Base-by-base conservation (phyloP, 2,113 vertebrate genomes). In the Carassius carassius region DNA sequence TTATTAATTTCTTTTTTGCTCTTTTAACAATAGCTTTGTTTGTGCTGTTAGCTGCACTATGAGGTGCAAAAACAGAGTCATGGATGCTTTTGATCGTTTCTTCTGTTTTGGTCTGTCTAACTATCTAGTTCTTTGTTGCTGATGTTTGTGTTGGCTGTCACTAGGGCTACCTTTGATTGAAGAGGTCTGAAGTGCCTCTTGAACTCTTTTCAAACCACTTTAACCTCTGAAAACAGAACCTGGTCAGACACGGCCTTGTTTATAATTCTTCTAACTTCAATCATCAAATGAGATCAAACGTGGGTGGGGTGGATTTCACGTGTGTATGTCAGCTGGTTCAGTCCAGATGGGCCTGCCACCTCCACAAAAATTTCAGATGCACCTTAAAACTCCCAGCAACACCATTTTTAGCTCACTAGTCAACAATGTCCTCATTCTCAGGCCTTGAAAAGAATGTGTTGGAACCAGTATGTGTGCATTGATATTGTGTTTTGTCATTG, bases 391-490 rank as follows among this genome's bases (percentile, higher is more conserved):
- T 17, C 25, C 44, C 29, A 54, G 47, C 35, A 25, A 17, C 19
- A 29, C 2, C 44, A 49, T 41, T 44, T 76, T 29, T n/a, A 60
- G 37, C 8, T 65, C 2, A 2, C n/a, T 9, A 62, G 19, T 56
- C n/a, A 58, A 54, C 56, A 17, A 54, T 41, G 19, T 9, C 17
- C 67, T 19, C 78, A 75, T 54, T 84, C 51, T 81, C 12, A 0
- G 25, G 9, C 3, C 21, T 76, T n/a, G 37, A 63, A 41, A 84
- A 83, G 72, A 86, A 89, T 84, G 88, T 82, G 56, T 67, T 83
- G 60, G 13, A 87, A 85, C 86, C 69, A 47, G 85, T 82, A 69
- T 67, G 83, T 58, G 47, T 65, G 51, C 85, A 85, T 72, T 80
- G 41, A 83, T 23, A 37, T 17, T 78, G 51, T 58, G 32, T 3